These are phyloP conservation scores for Hemicrepidius hirtus DNA, from an alignment of 2,888 invertebrate genomes.

Conservation along the genomic window DNA sequence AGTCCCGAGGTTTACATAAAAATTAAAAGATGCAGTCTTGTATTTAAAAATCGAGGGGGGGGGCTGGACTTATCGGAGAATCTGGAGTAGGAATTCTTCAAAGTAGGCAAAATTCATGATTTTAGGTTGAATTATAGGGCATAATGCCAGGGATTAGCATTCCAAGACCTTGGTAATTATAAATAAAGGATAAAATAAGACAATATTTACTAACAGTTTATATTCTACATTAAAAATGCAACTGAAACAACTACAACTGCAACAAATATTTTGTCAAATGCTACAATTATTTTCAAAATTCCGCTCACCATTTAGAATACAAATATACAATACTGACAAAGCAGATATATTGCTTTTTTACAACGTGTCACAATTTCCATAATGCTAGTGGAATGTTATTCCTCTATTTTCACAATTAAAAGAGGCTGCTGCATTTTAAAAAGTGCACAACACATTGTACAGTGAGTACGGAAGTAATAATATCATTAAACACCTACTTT, in stretches of 20 bases:
- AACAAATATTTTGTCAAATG: constrained; percentile 36
- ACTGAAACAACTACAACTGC: constrained; percentile 45
- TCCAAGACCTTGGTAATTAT: no score
- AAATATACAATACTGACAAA: constrained; percentile 49
- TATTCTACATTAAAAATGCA: constrained; percentile 49
- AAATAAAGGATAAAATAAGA: no score
- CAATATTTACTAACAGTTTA: constrained; percentile 40
- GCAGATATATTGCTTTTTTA: constrained; percentile 42
- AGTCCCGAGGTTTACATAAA: no score
- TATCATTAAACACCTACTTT: constrained; percentile 51
- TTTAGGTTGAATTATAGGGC: no score
- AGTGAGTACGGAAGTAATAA: constrained; percentile 50
- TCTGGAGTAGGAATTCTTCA: no score
- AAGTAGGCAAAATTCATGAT: no score
- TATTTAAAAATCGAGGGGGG: no score
- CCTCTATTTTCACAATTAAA: constrained; percentile 28
- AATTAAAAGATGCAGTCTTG: no score
- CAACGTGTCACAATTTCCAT: constrained; percentile 29
- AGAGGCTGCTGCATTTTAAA: constrained; percentile 25
- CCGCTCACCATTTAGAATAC: constrained; percentile 50
- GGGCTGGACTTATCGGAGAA: no score
- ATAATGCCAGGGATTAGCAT: no score
- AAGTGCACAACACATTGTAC: constrained; percentile 25
- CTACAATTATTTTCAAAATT: constrained; percentile 40
- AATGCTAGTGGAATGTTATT: constrained; percentile 49